Evolutionary conservation across 2,797 vertebrate genomes (phyloP).

Genomic region (Onychomys torridus): DNA sequence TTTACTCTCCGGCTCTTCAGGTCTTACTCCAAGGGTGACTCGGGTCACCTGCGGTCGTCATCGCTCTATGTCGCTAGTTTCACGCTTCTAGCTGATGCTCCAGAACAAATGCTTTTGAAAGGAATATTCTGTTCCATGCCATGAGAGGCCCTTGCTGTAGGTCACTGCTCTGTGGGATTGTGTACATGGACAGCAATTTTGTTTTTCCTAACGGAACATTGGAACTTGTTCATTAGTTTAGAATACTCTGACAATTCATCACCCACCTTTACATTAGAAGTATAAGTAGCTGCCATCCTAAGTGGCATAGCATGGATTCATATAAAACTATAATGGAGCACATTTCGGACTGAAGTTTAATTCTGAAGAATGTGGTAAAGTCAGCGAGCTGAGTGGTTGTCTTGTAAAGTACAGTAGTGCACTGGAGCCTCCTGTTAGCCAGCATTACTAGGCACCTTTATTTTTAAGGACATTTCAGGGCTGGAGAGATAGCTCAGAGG

Average conservation of each 20-base stretch:
- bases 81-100: conserved; percentile 42
- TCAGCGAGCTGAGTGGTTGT: conserved; percentile 72
- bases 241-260: conserved; percentile 18
- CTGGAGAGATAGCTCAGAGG: too few species aligned
- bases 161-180: conserved; percentile 16
- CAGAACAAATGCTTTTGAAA: conserved; percentile 56
- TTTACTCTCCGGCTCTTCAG: conserved; percentile 45
- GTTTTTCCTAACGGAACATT: conserved; percentile 66
- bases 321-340: conserved; percentile 71
- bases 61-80: conserved; percentile 39
- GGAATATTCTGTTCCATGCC: too few species aligned
- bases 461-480: conserved; percentile 49
- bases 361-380: conserved; percentile 78
- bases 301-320: conserved; percentile 57
- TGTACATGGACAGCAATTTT: not conserved
- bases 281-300: conserved; percentile 70
- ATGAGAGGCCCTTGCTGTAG: not conserved
- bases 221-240: not conserved
- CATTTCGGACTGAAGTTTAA: conserved; percentile 64
- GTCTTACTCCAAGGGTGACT: not conserved
- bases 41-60: conserved; percentile 30
- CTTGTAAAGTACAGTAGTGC: conserved; percentile 80
- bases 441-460: conserved; percentile 5
- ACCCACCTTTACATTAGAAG: conserved; percentile 58
- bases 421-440: conserved; percentile 15